These are phyloP conservation scores for Chrysomela aeneicollis DNA, from an alignment of 2,888 invertebrate genomes.

Conservation along the genomic window DNA sequence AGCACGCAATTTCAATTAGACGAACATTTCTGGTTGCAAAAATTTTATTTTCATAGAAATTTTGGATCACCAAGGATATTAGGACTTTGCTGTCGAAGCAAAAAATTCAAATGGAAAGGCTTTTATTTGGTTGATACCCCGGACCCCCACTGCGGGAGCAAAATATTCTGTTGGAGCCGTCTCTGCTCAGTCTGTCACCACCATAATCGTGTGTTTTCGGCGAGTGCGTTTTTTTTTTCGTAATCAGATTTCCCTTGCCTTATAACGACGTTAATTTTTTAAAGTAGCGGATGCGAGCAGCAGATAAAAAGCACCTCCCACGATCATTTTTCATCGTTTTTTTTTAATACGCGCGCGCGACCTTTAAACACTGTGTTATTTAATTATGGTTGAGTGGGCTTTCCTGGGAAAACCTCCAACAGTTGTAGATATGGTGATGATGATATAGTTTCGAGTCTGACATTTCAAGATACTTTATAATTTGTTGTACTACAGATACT, in stretches of 20 bases:
- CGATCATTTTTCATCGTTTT: constrained; percentile 34
- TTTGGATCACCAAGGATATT: no score
- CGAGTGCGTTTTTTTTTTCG: constrained; percentile 42
- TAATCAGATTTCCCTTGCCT: constrained; percentile 38
- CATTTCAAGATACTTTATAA: not conserved
- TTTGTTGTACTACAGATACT: no score
- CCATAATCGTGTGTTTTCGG: constrained; percentile 39
- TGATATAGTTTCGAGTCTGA: not conserved
- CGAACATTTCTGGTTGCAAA: no score
- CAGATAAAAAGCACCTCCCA: constrained; percentile 28
- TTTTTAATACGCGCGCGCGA: constrained; percentile 20
- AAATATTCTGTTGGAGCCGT: constrained; percentile 18
- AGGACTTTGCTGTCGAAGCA: no score
- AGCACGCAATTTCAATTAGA: no score
- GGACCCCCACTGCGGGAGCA: no score
- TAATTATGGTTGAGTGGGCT: constrained; percentile 12
- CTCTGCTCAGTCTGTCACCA: constrained; percentile 40
- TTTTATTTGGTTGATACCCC: no score
- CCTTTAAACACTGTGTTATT: constrained; percentile 15
- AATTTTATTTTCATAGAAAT: no score
- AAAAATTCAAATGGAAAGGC: no score
- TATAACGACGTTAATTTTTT: constrained; percentile 39
- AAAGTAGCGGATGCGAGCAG: constrained; percentile 32
- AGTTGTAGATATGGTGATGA: not conserved
- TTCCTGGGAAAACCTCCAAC: not conserved